These are phyloP conservation scores for Nautilus pompilius DNA, from an alignment of 1,140 invertebrate genomes.

Conservation along the genomic window DNA sequence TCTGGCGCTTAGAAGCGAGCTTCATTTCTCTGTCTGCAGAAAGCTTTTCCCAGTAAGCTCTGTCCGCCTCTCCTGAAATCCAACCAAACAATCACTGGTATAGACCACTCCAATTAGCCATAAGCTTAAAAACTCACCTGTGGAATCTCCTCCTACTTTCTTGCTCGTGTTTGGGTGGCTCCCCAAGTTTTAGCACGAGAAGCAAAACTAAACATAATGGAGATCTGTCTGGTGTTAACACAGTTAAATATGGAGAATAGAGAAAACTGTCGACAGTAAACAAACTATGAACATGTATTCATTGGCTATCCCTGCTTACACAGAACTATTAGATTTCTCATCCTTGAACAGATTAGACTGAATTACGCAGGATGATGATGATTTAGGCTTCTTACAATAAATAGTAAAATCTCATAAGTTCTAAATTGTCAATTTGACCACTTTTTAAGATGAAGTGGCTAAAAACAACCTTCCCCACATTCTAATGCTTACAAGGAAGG, in stretches of 20 bases:
- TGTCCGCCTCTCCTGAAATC: conserved; percentile 36
- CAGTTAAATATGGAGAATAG: not conserved
- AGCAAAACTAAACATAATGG: not conserved
- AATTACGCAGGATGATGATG: too few relatives aligned
- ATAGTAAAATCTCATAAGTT: too few relatives aligned
- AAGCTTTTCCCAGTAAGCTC: conserved; percentile 43
- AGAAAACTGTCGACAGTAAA: not conserved
- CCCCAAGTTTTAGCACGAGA: not conserved
- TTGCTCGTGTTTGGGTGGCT: not conserved
- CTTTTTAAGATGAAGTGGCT: too few relatives aligned
- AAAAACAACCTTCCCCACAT: too few relatives aligned
- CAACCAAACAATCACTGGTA: not conserved
- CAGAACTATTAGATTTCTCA: too few relatives aligned
- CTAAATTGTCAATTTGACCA: too few relatives aligned
- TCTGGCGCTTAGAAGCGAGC: conserved; percentile 27
- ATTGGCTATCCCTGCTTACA: too few relatives aligned
- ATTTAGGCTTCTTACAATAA: too few relatives aligned
- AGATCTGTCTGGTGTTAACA: not conserved
- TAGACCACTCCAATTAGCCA: not conserved
- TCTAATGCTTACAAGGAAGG: too few relatives aligned
- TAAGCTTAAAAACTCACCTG: not conserved
- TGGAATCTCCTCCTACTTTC: not conserved
- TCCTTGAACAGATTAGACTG: too few relatives aligned
- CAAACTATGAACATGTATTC: too few relatives aligned
- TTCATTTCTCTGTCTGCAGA: conserved; percentile 35